phyloP scores from a whole-genome alignment of 2,797 vertebrate genomes.

The Jordanella pulchra region DNA sequence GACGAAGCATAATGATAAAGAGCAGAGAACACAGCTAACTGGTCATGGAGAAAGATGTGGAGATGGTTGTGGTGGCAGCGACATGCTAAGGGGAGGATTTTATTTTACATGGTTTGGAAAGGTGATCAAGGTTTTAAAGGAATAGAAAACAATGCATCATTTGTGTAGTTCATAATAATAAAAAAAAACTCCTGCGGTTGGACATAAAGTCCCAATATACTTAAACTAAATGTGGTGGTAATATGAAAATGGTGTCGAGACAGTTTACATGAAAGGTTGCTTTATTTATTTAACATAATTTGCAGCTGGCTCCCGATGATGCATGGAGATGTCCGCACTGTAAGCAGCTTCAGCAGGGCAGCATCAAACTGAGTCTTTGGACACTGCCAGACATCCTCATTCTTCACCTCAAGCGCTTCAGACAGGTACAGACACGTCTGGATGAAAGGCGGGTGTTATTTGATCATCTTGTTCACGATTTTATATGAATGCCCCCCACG shows the following conservation, averaged over 20 bases:
- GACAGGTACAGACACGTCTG: slow-evolving; percentile 82
- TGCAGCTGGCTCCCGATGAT: slow-evolving; percentile 93
- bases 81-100: no score
- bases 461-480: neutral
- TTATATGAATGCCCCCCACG: neutral
- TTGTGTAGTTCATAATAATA: no score
- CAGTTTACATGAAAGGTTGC: neutral
- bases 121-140: no score
- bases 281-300: slow-evolving; percentile 7
- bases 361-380: slow-evolving; percentile 97
- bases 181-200: no score
- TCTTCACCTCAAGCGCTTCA: slow-evolving; percentile 95
- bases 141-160: no score
- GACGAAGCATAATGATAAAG: no score
- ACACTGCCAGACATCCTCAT: slow-evolving; percentile 97
- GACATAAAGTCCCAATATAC: no score
- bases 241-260: no score
- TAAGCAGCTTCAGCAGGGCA: slow-evolving; percentile 97
- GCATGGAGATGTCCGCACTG: slow-evolving; percentile 98
- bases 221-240: no score
- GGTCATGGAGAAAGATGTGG: no score
- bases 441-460: neutral
- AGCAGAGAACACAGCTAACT: no score
- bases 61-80: no score
- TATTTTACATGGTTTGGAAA: neutral